These are phyloP conservation scores for Brotula barbata DNA, from an alignment of 2,797 vertebrate species.

Conservation along the genomic window DNA sequence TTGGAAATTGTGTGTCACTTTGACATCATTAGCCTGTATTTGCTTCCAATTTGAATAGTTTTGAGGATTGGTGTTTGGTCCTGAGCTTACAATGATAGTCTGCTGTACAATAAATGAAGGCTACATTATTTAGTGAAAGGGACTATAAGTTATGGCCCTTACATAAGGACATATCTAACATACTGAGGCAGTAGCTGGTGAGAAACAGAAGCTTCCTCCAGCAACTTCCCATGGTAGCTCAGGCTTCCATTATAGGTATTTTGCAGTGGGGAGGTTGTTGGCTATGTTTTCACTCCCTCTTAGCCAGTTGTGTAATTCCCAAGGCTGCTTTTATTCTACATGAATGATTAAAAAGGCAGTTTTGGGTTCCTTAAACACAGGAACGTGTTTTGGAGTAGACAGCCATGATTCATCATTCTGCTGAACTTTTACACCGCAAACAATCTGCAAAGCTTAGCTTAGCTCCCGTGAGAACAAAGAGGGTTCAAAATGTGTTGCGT, in stretches of 20 bases:
- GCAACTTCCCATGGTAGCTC: constrained; percentile 24
- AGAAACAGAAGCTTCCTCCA: constrained; percentile 17
- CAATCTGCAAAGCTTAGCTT: constrained; percentile 26
- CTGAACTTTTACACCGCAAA: constrained; percentile 26
- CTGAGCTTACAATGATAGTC: constrained; percentile 1
- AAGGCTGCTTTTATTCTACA: constrained; percentile 69
- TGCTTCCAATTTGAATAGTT: background rate
- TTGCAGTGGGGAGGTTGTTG: constrained; percentile 26
- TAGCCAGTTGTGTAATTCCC: constrained; percentile 44
- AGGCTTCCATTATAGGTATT: constrained; percentile 45
- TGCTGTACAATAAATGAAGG: background rate
- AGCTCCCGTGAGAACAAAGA: constrained; percentile 23
- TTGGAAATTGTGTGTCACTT: background rate
- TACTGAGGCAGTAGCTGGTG: constrained; percentile 12
- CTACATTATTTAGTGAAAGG: constrained; percentile 1
- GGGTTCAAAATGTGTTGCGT: constrained; percentile 11
- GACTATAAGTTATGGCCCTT: constrained; percentile 5
- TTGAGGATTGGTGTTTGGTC: constrained; percentile 1
- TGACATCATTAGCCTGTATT: background rate
- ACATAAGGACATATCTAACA: constrained; percentile 17
- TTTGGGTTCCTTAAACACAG: constrained; percentile 45
- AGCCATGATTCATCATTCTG: constrained; percentile 30
- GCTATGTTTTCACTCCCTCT: constrained; percentile 32
- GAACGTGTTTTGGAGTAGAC: constrained; percentile 42
- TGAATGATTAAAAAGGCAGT: constrained; percentile 61